Evolutionary conservation across 2,888 invertebrate genomes (phyloP), one percentile per base, ranked within the genome.

Genomic region (Apodemia hepburni): DNA sequence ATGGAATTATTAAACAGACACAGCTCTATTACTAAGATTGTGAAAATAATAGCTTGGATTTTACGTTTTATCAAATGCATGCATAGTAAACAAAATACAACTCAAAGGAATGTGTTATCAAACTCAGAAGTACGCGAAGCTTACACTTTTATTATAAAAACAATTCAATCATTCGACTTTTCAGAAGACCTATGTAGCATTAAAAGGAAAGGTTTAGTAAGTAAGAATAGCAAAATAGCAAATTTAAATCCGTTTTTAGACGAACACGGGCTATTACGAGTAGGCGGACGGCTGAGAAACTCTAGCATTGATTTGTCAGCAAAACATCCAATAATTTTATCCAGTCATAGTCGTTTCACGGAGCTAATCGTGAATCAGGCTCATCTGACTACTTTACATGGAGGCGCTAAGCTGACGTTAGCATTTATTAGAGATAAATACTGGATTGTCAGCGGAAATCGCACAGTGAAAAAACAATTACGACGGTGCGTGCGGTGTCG

Each of bases 201-300:
- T 8, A 35, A 5, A 33, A 18, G 27, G 18, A 61, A 61, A 45
- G 29, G 29, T 15, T 35, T 51, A 17, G 61, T 54, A 27, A 27
- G 22, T 27, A 38, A 27, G 33, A 61, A 61, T 57, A 61, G 61
- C 38, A 57, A 61, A 38, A 15, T 57, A 58, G 22, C 47, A 49
- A 59, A 17, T 59, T 62, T 62, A 8, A 45, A 47, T 62, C 47
- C 59, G 6, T 62, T 59, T 33, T 35, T 62, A 18, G 59, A 62
- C 17, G 33, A 59, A 35, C 29, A 59, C 17, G 62, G 59, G 38
- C 7, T 61, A 27, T 29, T 58, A 33, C 58, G 58, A 58, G 45
- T 45, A 57, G 61, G 57, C 9, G 62, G 59, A 33, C 22, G 58
- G 5, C 27, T 62, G 9, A 38, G 22, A 12, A 59, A 59, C 17